Evolutionary conservation across 2,888 invertebrate genomes (phyloP).

Genomic region (Linhomoeus sp.): DNA sequence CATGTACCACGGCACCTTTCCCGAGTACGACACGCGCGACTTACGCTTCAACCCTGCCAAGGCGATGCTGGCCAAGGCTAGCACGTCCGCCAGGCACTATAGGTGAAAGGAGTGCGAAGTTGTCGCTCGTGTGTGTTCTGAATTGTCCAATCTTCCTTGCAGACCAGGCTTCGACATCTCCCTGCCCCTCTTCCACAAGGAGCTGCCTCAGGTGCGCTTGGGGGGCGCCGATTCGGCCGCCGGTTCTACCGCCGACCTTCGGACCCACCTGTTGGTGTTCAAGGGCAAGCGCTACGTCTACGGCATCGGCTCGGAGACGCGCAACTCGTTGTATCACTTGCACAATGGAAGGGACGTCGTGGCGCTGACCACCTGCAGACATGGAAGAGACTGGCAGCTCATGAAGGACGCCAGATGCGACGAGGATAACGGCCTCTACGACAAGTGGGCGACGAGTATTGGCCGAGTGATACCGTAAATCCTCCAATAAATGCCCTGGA

Average conservation of each 20-base stretch:
- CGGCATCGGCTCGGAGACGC: conserved; percentile 90
- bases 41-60: conserved; percentile 43
- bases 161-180: conserved; percentile 83
- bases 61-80: conserved; percentile 88
- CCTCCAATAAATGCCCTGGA: too few relatives aligned
- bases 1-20: conserved; percentile 49
- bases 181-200: conserved; percentile 47
- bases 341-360: conserved; percentile 77
- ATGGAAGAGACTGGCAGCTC: conserved; percentile 94
- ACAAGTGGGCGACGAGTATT: too few relatives aligned
- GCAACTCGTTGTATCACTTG: conserved; percentile 89
- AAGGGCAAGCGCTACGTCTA: conserved; percentile 70
- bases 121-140: too few relatives aligned
- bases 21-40: conserved; percentile 68
- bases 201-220: conserved; percentile 34
- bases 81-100: conserved; percentile 51
- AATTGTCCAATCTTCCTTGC: too few relatives aligned
- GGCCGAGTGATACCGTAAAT: too few relatives aligned
- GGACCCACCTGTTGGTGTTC: too few relatives aligned
- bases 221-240: too few relatives aligned
- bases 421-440: conserved; percentile 85
- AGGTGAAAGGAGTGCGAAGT: too few relatives aligned
- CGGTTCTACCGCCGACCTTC: too few relatives aligned
- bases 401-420: conserved; percentile 86
- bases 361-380: conserved; percentile 86